phyloP scores from a whole-genome alignment of 2,113 vertebrate species.

The Strigops habroptila region DNA sequence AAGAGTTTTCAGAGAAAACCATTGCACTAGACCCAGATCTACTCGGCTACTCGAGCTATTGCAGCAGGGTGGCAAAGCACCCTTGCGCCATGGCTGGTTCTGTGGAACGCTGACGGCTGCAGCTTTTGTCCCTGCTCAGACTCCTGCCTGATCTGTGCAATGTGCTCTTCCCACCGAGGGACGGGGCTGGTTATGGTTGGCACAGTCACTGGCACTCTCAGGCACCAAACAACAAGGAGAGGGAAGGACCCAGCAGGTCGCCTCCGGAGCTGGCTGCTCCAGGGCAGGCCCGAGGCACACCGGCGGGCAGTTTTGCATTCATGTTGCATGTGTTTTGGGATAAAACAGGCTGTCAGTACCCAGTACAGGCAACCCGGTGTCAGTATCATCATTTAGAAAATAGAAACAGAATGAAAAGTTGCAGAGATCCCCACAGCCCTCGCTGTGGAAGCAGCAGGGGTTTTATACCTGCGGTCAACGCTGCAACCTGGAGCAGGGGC shows the following conservation, averaged over 20 bases:
- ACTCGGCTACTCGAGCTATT: not conserved
- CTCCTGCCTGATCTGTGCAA: not conserved
- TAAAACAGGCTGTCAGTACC: not conserved
- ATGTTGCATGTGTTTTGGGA: slow-evolving; percentile 7
- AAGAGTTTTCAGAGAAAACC: slow-evolving; percentile 37
- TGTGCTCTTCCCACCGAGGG: not conserved
- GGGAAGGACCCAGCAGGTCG: not conserved
- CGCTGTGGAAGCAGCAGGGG: not conserved
- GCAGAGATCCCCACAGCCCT: not conserved
- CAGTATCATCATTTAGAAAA: not conserved
- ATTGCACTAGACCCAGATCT: slow-evolving; percentile 9
- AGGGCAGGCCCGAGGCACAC: not conserved
- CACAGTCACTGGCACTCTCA: not conserved
- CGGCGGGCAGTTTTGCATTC: slow-evolving; percentile 11
- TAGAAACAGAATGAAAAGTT: not conserved
- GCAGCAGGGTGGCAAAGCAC: not conserved
- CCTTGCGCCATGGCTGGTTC: not conserved
- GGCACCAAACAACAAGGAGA: not conserved
- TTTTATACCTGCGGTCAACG: rapidly evolving
- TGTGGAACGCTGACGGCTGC: not conserved
- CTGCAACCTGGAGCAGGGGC: not conserved
- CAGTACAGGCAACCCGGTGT: not conserved
- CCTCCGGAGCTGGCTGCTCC: not conserved
- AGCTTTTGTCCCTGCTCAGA: not conserved
- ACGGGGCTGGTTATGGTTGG: not conserved